A percentile compares a stretch with the other conserved stretches of the same genome.
phyloP scores from a whole-genome alignment of 2,797 vertebrate genomes.

The Scyliorhinus canicula region DNA sequence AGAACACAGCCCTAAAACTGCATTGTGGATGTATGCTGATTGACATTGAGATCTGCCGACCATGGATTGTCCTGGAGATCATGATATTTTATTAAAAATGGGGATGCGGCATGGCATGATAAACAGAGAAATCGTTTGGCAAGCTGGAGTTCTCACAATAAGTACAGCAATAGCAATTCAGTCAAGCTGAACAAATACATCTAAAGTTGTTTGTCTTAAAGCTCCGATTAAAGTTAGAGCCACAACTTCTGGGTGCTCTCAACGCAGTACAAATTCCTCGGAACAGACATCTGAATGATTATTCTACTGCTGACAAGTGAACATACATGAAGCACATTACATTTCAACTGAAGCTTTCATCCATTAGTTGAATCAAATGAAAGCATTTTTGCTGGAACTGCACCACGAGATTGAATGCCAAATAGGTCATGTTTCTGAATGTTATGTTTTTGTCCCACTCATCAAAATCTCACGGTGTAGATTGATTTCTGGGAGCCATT shows the following conservation, averaged over 20 bases:
- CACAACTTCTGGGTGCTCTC: background rate
- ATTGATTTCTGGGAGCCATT: conserved; percentile 8
- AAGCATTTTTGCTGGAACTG: background rate
- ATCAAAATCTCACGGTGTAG: background rate
- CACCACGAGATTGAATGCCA: background rate
- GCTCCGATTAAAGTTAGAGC: background rate
- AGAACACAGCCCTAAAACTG: too few relatives aligned
- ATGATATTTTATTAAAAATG: background rate
- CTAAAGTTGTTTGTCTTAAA: background rate
- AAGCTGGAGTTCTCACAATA: background rate
- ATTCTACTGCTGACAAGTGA: background rate
- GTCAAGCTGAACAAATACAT: background rate
- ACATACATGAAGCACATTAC: background rate
- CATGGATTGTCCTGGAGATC: background rate
- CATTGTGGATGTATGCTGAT: too few relatives aligned
- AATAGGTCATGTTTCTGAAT: background rate
- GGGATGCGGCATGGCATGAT: background rate
- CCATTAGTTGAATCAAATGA: background rate
- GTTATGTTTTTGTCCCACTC: background rate
- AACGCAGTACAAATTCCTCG: background rate
- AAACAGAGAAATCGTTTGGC: background rate
- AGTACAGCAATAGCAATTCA: background rate
- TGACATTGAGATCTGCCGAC: too few relatives aligned
- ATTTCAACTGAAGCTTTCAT: background rate
- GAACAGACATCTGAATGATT: background rate